Conservation (phyloP, 1,140 invertebrate genomes). For the Zeugodacus cucurbitae region DNA sequence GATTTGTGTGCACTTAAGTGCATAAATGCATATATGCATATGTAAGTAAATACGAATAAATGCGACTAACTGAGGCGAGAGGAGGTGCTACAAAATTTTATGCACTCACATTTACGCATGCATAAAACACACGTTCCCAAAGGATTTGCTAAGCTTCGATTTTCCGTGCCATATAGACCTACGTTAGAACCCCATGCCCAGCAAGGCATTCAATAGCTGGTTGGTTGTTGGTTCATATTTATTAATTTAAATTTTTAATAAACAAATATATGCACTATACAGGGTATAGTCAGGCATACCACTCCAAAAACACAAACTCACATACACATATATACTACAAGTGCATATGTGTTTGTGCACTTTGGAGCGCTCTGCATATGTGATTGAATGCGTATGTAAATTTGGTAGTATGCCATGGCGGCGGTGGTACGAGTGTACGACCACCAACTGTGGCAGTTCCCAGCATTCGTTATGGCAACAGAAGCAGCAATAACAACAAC, state of each 20-base stretch:
- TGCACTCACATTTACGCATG: background rate
- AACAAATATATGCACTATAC: background rate
- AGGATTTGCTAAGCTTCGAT: constrained; percentile 9
- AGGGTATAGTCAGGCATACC: background rate
- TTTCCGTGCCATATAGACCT: background rate
- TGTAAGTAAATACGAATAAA: background rate
- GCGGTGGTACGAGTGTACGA: background rate
- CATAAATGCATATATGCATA: constrained; percentile 4
- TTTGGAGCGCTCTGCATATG: background rate
- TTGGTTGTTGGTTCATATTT: constrained; percentile 10
- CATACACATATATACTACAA: background rate
- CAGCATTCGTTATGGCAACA: background rate
- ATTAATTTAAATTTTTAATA: constrained; percentile 35
- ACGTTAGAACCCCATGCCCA: background rate
- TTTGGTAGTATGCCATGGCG: background rate
- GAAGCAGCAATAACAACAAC: background rate
- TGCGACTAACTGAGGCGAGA: background rate
- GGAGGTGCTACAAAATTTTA: constrained; percentile 1
- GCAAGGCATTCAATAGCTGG: background rate
- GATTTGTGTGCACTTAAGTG: constrained; percentile 4
- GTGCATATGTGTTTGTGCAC: background rate
- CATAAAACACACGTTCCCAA: constrained; percentile 1
- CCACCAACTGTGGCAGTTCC: constrained; percentile 19
- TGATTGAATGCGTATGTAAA: constrained; percentile 12
- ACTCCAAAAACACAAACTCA: background rate